phyloP scores from a whole-genome alignment of 2,113 vertebrate genomes.

The Plestiodon gilberti region DNA sequence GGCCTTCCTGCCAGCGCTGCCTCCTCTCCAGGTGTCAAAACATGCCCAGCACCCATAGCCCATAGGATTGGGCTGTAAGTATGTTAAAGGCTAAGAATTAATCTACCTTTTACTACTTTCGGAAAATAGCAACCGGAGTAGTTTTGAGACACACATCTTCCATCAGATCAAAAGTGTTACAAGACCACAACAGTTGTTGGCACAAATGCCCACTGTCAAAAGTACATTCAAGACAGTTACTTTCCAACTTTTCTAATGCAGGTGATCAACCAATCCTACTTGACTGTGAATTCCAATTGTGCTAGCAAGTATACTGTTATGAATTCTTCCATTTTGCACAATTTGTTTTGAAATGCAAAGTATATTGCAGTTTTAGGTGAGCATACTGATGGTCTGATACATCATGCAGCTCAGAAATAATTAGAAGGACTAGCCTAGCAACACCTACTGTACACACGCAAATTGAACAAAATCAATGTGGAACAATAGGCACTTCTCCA shows the following conservation, averaged over 20 bases:
- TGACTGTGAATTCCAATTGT: neutral
- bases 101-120: conserved; percentile 19
- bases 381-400: too few relatives aligned
- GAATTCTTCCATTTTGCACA: neutral
- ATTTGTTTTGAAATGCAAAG: neutral
- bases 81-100: conserved; percentile 28
- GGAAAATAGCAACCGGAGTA: conserved; percentile 22
- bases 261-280: neutral
- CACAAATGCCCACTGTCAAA: neutral
- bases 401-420: too few relatives aligned
- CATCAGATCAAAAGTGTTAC: neutral
- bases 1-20: too few relatives aligned
- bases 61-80: too few relatives aligned
- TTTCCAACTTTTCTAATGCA: neutral
- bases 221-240: neutral
- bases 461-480: too few relatives aligned
- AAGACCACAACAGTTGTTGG: neutral
- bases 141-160: neutral
- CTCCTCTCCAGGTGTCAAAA: too few relatives aligned
- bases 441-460: too few relatives aligned
- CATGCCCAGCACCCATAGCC: too few relatives aligned
- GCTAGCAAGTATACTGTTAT: neutral
- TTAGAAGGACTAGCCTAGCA: too few relatives aligned
- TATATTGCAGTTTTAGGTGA: neutral
- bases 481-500: too few relatives aligned